Conservation (phyloP, 64 coral and sea anemone species). For the Montipora foliosa region DNA sequence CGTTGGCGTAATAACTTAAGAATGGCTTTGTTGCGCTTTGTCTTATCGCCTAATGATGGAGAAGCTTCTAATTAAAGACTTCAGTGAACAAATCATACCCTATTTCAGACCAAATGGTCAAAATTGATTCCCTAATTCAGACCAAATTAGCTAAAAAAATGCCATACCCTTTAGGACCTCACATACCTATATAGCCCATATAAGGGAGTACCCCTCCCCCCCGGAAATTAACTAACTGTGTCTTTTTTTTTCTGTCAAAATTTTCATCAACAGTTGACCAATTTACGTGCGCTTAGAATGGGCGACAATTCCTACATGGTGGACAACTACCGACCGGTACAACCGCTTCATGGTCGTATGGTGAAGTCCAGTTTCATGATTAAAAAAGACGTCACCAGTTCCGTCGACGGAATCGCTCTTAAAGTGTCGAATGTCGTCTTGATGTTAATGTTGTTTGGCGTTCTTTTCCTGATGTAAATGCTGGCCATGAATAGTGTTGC, state of each 20-base stretch:
- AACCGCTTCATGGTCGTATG: not conserved
- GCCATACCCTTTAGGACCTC: too few species aligned
- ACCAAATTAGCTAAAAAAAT: too few species aligned
- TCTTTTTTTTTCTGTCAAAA: not conserved
- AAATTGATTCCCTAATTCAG: too few species aligned
- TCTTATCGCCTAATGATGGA: too few species aligned
- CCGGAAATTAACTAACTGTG: not conserved
- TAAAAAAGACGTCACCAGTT: not conserved
- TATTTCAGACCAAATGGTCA: too few species aligned
- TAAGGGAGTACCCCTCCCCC: too few species aligned
- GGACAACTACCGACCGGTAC: conserved; percentile 55
- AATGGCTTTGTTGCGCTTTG: too few species aligned
- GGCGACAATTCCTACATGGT: not conserved
- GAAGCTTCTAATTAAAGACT: too few species aligned
- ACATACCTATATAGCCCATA: too few species aligned
- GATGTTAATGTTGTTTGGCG: not conserved
- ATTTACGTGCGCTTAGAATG: conserved; percentile 47
- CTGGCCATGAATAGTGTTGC: not conserved
- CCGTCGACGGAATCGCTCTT: not conserved
- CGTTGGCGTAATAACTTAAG: too few species aligned
- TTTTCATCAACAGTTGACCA: conserved; percentile 19
- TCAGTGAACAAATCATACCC: too few species aligned
- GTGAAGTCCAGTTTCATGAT: not conserved
- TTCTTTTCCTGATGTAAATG: not conserved
- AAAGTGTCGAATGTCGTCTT: not conserved